Evolutionary conservation across 1,140 invertebrate genomes (phyloP), one percentile per base, ranked within the genome.

Genomic region (Drosophila biarmipes): DNA sequence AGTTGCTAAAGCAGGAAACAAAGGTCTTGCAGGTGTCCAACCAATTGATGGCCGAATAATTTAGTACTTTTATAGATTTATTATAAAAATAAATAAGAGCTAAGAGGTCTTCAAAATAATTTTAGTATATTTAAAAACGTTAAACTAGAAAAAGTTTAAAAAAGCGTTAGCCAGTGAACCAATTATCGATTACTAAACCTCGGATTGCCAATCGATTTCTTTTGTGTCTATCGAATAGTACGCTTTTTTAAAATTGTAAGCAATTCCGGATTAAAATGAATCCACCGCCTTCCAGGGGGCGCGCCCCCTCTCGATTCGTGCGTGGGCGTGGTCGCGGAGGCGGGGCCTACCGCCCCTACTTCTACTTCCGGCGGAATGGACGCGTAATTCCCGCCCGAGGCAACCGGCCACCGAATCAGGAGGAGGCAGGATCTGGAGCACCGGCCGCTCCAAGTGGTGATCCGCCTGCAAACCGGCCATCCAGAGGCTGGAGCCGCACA

Each of bases 331-430:
- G 64, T 11, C 80, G 80, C 3, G 90, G 82, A 12, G 80, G 82
- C 6, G 73, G 74, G 7, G 66, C 38, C n/a, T 80, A 80, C 31
- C 76, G 90, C 3, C 90, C 90, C 0, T 90, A 86, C 38, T 91
- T 89, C 24, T 91, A 89, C 34, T 91, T 91, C 54, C 90, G 87
- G 2, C 80, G 90, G 2, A 86, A 90, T 31, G 84, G 90, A 0
- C 86, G 80, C 3, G 91, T 87, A 2, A 90, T 90, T 37, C 90
- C 90, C 0, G 87, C 80, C 5, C 69, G 72, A 4, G 78, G 84
- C 3, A 76, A 77, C 42, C 58, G 59, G 0, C 49, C 45, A 45
- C 59, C 38, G 2, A 55, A 55, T 11, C 31, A 17, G 24, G 56
- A 42, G 19, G 35, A 6, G 11, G 24, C 51, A 0, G 40, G 14